Evolutionary conservation across 2,888 invertebrate genomes (phyloP), one percentile per base, ranked within the genome.

Genomic region (Agonopterix subpropinquella): DNA sequence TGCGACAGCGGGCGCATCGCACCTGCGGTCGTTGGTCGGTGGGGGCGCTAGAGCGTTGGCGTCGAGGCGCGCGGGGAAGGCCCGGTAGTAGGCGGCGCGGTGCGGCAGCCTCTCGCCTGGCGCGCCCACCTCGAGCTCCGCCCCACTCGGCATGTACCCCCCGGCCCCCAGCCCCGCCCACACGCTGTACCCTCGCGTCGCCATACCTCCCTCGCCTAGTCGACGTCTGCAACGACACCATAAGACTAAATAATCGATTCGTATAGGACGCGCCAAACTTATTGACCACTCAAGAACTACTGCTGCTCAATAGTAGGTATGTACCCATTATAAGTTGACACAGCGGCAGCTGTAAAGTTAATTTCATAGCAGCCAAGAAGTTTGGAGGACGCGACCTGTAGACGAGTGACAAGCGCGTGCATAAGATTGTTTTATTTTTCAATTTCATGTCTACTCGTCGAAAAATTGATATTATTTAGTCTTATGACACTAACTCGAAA

Each of bases 51-150:
- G 78, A 47, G 87, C 86, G 56, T 64, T 65, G 50, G 80, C 92
- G 78, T 97, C 96, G 56, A 98, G 90, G 42, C 95, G 80, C 43
- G 98, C 98, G 46, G 98, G 98, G 88, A 98, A 96, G 70, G 92
- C 94, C 77, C 94, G 90, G 89, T 92, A 92, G 82, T 92, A 92
- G 28, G 93, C 92, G 55, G 93, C 91, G 66, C 92, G 90, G 77
- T 92, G 92, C 52, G 93, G 92, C 69, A 95, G 90, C 45, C 97
- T 91, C 80, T 95, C 94, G 58, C 91, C 92, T 8, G 98, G 96
- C 49, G 92, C 91, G 37, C 94, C 92, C 55, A 95, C 95, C 73
- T 96, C 94, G 62, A 95, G 93, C 80, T 96, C 96, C 4, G 96
- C 91, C 37, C 53, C 51, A 53, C 49, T 55, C 54, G 61, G 49